phyloP scores from a whole-genome alignment of 2,113 vertebrate genomes.

The Poeciliopsis prolifica region DNA sequence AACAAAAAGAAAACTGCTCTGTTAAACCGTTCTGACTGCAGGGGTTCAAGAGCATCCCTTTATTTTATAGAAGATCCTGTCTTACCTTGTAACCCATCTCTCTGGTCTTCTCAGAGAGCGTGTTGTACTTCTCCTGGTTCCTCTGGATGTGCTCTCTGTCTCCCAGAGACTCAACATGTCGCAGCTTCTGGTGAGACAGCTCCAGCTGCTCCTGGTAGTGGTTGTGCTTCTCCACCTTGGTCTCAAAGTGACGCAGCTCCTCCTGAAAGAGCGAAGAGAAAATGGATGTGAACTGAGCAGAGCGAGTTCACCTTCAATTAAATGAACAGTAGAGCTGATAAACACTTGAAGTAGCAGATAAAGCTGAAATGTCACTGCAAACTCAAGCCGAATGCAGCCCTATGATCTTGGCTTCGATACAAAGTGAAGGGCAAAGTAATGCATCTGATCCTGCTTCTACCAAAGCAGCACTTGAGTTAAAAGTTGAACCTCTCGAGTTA shows the following conservation, averaged over 20 bases:
- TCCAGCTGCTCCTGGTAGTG: constrained; percentile 96
- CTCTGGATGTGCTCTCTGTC: constrained; percentile 88
- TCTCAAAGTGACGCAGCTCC: constrained; percentile 95
- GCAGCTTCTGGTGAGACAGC: constrained; percentile 94
- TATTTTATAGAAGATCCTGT: not conserved
- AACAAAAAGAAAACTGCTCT: no score
- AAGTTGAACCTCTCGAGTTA: not conserved
- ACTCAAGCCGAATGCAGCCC: constrained; percentile 16
- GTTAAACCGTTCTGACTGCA: no score
- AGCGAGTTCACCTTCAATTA: constrained; percentile 25
- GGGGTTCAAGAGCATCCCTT: not conserved
- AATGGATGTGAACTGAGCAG: not conserved
- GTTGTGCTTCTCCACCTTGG: constrained; percentile 94
- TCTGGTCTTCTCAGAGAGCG: constrained; percentile 89
- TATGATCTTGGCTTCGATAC: constrained; percentile 13
- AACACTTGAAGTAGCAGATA: constrained; percentile 5
- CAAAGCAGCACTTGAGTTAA: constrained; percentile 16
- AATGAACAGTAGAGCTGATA: constrained; percentile 13
- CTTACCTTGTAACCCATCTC: constrained; percentile 94
- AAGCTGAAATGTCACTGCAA: constrained; percentile 11
- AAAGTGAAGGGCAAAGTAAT: constrained; percentile 10
- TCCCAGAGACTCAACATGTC: constrained; percentile 86
- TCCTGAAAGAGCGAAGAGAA: constrained; percentile 79
- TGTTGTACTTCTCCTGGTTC: constrained; percentile 87
- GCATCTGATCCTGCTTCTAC: constrained; percentile 6